These are phyloP conservation scores for Sarcophaga bullata DNA, from an alignment of 1,140 invertebrate species.

Conservation along the genomic window DNA sequence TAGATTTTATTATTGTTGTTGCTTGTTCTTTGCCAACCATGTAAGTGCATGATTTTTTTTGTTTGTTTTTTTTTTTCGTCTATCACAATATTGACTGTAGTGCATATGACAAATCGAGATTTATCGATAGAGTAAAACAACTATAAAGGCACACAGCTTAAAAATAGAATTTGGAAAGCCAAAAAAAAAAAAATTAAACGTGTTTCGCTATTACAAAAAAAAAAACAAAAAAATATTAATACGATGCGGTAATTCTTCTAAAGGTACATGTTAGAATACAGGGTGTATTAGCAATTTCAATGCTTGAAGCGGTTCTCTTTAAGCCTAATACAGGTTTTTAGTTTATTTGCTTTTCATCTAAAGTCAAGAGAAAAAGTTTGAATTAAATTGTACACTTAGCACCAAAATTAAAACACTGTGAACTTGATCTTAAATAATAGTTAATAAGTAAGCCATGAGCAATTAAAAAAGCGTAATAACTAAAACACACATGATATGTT, in stretches of 20 bases:
- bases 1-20: no score
- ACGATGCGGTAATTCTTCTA: background rate
- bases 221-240: background rate
- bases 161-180: background rate
- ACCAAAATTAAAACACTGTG: no score
- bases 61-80: background rate
- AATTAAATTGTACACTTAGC: no score
- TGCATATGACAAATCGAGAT: slow-evolving; percentile 29
- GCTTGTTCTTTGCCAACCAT: background rate
- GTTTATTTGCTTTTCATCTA: no score
- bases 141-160: background rate
- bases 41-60: background rate
- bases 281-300: no score
- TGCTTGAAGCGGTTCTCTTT: no score
- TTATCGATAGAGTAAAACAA: slow-evolving; percentile 13
- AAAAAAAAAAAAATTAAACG: background rate
- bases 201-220: background rate
- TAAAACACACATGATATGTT: no score
- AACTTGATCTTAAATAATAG: no score
- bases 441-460: no score
- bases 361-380: no score
- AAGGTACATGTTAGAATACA: background rate
- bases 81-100: slow-evolving; percentile 20
- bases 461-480: no score
- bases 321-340: no score